A percentile compares a stretch with the other conserved stretches of the same genome.
phyloP scores from a whole-genome alignment of 1,140 invertebrate genomes.

The Epicauta chinensis region DNA sequence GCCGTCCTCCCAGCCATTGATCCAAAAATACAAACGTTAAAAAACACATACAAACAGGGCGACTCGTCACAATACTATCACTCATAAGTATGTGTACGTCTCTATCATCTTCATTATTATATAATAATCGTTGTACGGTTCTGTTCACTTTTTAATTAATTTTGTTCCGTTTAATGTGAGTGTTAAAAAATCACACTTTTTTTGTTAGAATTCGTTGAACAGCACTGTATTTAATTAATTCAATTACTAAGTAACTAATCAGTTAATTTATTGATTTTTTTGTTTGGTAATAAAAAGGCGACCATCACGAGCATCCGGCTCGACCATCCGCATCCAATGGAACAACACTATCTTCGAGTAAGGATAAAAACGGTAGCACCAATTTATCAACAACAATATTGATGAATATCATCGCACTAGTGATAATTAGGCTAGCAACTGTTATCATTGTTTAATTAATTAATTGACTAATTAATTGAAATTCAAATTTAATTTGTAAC shows the following conservation, averaged over 20 bases:
- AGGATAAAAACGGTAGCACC: too few relatives aligned
- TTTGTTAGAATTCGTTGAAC: not conserved
- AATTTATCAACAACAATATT: too few relatives aligned
- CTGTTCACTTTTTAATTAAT: not conserved
- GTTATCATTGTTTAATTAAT: too few relatives aligned
- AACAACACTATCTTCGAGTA: too few relatives aligned
- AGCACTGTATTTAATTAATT: too few relatives aligned
- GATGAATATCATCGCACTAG: too few relatives aligned
- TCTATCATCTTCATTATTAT: not conserved
- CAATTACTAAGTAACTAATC: too few relatives aligned
- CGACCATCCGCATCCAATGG: slow-evolving; percentile 1
- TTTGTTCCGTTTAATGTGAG: slow-evolving; percentile 6
- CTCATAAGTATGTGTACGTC: slow-evolving; percentile 7
- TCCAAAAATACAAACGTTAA: slow-evolving; percentile 5
- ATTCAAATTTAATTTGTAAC: slow-evolving; percentile 1
- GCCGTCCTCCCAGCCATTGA: slow-evolving; percentile 34
- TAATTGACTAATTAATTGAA: not conserved
- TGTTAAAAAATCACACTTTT: not conserved
- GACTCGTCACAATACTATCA: not conserved
- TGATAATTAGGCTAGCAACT: too few relatives aligned
- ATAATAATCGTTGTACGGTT: too few relatives aligned
- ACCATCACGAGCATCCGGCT: slow-evolving; percentile 1
- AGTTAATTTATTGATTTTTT: too few relatives aligned
- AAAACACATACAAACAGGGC: slow-evolving; percentile 11
- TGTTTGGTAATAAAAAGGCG: not conserved